phyloP scores from a whole-genome alignment of 1,140 invertebrate genomes.

The Pseudomyrmex sp. region DNA sequence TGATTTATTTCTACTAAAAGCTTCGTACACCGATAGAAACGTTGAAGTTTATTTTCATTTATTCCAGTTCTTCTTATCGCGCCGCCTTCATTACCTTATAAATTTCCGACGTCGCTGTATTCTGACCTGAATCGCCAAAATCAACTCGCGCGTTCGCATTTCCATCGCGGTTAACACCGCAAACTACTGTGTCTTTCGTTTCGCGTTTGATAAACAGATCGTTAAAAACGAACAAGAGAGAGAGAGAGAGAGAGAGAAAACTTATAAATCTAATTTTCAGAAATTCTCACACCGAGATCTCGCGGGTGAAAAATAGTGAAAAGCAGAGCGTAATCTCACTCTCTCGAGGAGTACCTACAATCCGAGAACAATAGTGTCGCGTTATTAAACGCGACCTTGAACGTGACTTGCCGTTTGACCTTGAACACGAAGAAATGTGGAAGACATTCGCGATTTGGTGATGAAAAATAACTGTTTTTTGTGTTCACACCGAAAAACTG shows the following conservation, averaged over 20 bases:
- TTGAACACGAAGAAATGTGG: slow-evolving; percentile 44
- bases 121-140: background rate
- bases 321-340: too few species aligned
- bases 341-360: background rate
- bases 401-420: slow-evolving; percentile 42
- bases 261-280: too few species aligned
- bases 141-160: background rate
- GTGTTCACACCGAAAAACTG: slow-evolving; percentile 38
- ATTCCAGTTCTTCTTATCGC: background rate
- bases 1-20: too few species aligned
- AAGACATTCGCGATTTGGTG: slow-evolving; percentile 45
- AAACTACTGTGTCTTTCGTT: background rate
- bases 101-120: background rate
- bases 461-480: slow-evolving; percentile 54
- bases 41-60: too few species aligned
- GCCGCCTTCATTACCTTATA: slow-evolving; percentile 6
- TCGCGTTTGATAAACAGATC: slow-evolving; percentile 4
- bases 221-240: too few species aligned
- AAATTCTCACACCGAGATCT: too few species aligned
- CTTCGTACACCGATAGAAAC: too few species aligned
- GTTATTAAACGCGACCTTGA: slow-evolving; percentile 39
- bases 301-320: too few species aligned
- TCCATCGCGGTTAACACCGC: background rate
- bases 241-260: too few species aligned
- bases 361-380: slow-evolving; percentile 1